These are phyloP conservation scores for Pipistrellus pipistrellus DNA, from an alignment of 2,797 vertebrate species.

Conservation along the genomic window DNA sequence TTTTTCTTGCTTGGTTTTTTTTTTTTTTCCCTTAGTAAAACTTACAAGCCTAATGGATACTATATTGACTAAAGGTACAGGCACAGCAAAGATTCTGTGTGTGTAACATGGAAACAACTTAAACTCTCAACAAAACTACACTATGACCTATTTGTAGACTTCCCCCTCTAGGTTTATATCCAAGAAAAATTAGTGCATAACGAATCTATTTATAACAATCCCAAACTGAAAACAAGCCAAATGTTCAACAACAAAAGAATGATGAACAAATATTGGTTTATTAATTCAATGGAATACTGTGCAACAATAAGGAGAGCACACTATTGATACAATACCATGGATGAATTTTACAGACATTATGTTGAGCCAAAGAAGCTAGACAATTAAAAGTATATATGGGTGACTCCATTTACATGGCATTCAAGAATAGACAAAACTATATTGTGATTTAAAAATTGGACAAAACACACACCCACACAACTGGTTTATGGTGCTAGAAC, in stretches of 20 bases:
- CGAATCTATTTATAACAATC: not conserved
- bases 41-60: not conserved
- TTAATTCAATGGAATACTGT: not conserved
- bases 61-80: not conserved
- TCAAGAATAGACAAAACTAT: not conserved
- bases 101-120: not conserved
- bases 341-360: not conserved
- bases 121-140: not conserved
- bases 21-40: not conserved
- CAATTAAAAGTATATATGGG: not conserved
- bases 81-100: not conserved
- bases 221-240: constrained; percentile 14
- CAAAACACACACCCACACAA: not conserved
- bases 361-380: not conserved
- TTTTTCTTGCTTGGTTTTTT: not conserved
- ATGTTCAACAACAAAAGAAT: constrained; percentile 32
- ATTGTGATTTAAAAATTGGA: not conserved
- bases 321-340: not conserved
- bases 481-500: not conserved
- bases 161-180: not conserved
- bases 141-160: not conserved
- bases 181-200: not conserved
- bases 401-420: not conserved
- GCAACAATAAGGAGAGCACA: not conserved
- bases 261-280: not conserved